These are phyloP conservation scores for Benthosema pterotum DNA, from an alignment of 2,797 vertebrate species.

Conservation along the genomic window DNA sequence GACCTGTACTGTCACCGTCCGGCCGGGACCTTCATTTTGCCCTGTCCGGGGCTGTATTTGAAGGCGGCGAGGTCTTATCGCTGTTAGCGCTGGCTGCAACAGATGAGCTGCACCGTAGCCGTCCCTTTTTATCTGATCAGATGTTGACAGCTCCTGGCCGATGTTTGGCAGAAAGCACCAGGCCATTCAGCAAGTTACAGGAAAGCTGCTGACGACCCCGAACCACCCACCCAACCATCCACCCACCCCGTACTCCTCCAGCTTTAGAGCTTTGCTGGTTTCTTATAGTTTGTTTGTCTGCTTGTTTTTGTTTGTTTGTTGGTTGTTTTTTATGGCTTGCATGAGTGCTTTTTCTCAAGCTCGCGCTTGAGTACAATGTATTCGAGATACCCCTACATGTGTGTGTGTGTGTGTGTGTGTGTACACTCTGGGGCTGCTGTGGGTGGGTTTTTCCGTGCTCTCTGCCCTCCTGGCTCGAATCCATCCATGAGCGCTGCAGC, in stretches of 20 bases:
- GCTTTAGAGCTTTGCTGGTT: constrained; percentile 17
- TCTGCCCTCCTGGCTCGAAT: constrained; percentile 37
- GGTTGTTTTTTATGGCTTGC: too few species aligned
- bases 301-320: too few species aligned
- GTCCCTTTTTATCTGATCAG: constrained; percentile 59
- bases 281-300: not conserved
- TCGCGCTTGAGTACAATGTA: not conserved
- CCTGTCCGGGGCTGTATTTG: constrained; percentile 21
- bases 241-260: not conserved
- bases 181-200: constrained; percentile 50
- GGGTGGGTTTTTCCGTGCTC: constrained; percentile 32
- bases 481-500: constrained; percentile 36
- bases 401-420: constrained; percentile 11
- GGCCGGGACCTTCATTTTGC: not conserved
- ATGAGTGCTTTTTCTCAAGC: not conserved
- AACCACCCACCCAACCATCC: constrained; percentile 27
- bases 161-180: constrained; percentile 22
- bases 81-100: constrained; percentile 16
- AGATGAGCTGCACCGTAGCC: constrained; percentile 46
- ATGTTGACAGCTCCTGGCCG: constrained; percentile 42
- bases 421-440: constrained; percentile 9
- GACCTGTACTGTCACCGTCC: constrained; percentile 26
- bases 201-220: constrained; percentile 35
- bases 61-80: constrained; percentile 52
- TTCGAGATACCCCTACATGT: too few species aligned